Percentiles rank a stretch among this genome's conserved stretches.
phyloP scores from a whole-genome alignment of 2,888 invertebrate genomes.

The Limnephilus marmoratus region DNA sequence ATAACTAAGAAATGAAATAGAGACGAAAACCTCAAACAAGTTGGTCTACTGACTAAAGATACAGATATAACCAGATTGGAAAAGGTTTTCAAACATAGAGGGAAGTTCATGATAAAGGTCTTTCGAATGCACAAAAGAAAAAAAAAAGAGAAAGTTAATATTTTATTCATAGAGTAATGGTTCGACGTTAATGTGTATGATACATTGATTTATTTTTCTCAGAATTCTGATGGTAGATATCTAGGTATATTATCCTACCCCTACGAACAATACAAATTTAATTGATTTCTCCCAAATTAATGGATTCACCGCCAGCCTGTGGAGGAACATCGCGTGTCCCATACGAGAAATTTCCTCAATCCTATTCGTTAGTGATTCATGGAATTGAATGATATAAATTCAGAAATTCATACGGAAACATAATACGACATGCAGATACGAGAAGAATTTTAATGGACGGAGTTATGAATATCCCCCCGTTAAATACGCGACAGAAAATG shows the following conservation, averaged over 20 bases:
- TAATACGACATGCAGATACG: constrained; percentile 47
- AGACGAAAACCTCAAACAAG: not conserved
- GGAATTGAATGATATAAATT: constrained; percentile 52
- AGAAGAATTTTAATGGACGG: constrained; percentile 51
- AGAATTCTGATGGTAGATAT: not conserved
- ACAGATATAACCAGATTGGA: too few relatives aligned
- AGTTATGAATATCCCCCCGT: constrained; percentile 42
- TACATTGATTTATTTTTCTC: not conserved
- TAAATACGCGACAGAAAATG: constrained; percentile 45
- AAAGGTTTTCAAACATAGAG: too few relatives aligned
- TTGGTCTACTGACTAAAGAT: too few relatives aligned
- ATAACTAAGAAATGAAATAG: not conserved
- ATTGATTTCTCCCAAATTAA: constrained; percentile 32
- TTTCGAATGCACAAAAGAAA: too few relatives aligned
- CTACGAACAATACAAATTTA: constrained; percentile 9
- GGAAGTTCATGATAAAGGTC: too few relatives aligned
- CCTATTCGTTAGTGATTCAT: constrained; percentile 58
- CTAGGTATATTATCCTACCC: not conserved
- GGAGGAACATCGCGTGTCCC: constrained; percentile 27
- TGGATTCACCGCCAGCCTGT: constrained; percentile 11
- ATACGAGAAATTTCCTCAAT: constrained; percentile 39
- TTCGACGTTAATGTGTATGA: not conserved
- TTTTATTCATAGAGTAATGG: too few relatives aligned
- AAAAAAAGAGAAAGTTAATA: too few relatives aligned
- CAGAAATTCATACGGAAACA: constrained; percentile 43